Evolutionary conservation across 2,888 invertebrate genomes (phyloP), one percentile per base, ranked within the genome.

Genomic region (Philonicus albiceps): DNA sequence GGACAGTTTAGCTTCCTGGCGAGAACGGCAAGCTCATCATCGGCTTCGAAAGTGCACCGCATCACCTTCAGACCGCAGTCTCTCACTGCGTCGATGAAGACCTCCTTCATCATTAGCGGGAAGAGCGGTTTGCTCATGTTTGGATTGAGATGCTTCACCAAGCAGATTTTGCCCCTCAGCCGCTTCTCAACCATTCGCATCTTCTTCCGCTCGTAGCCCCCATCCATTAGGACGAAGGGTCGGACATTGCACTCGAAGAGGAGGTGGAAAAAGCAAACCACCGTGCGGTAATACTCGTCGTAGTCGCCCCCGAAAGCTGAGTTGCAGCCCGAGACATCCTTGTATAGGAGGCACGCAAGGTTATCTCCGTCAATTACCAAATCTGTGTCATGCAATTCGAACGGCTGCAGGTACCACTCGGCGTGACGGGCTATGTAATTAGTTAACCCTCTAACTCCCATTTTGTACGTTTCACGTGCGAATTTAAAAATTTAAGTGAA

Each of bases 381-480:
- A 88, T 94, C 93, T 19, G 94, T 94, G 89, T 96, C 94, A 88
- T 95, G 94, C 8, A 97, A 93, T 88, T 95, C 93, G 89, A 94
- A 93, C 8, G 93, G 91, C 90, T 95, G 93, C 75, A 97, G 93
- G 90, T 95, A 96, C 55, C 93, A 91, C 88, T 95, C 93, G 37
- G 95, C 94, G 89, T 95, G 94, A 88, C 93, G 93, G 43, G 94
- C 94, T 88, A 97, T 95, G 89, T 95, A 97, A 0, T 96, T 96
- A 16, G 97, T 97, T 87, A 98, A 93, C 55, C 98, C 98, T 86
- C 95, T 94, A 6, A 98, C 96, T 11, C 98, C 98, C 98, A 98
- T 96, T 30, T 53, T 49, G 49, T 0, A 19, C 49, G 16, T 49
- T n/a, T 6, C 49, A 49, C n/a, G 49, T 49, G 49, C 19, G 7